Conservation (phyloP, 2,797 vertebrate genomes). For the Acipenser transmontanus region DNA sequence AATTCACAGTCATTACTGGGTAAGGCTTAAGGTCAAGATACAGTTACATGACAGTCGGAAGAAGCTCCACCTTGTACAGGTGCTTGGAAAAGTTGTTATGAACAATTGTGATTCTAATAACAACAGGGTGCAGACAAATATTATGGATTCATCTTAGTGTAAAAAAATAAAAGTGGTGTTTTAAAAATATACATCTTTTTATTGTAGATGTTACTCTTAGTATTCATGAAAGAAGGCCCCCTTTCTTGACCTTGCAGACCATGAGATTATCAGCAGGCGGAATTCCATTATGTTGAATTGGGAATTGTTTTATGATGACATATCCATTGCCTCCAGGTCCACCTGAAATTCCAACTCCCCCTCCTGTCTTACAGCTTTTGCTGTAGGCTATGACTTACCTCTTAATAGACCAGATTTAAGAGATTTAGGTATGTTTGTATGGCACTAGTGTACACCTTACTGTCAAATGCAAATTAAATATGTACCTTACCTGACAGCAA, state of each 20-base stretch:
- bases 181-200: not conserved
- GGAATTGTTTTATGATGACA: conserved; percentile 69
- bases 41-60: no score
- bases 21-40: no score
- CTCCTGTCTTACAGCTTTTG: conserved; percentile 27
- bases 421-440: not conserved
- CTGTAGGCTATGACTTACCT: conserved; percentile 21
- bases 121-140: no score
- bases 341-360: conserved; percentile 67
- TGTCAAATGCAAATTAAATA: not conserved
- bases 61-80: no score
- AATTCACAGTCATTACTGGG: no score
- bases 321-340: conserved; percentile 66
- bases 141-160: not conserved
- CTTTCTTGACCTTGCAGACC: conserved; percentile 43
- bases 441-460: not conserved
- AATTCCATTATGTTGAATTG: conserved; percentile 42
- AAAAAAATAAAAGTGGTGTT: not conserved
- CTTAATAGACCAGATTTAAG: conserved; percentile 6
- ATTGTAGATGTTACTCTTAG: conserved; percentile 5
- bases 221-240: conserved; percentile 23
- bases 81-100: no score
- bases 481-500: not conserved
- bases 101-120: no score
- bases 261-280: conserved; percentile 25